These are phyloP conservation scores for Bos javanicus DNA, from an alignment of 2,113 vertebrate genomes.

Conservation along the genomic window DNA sequence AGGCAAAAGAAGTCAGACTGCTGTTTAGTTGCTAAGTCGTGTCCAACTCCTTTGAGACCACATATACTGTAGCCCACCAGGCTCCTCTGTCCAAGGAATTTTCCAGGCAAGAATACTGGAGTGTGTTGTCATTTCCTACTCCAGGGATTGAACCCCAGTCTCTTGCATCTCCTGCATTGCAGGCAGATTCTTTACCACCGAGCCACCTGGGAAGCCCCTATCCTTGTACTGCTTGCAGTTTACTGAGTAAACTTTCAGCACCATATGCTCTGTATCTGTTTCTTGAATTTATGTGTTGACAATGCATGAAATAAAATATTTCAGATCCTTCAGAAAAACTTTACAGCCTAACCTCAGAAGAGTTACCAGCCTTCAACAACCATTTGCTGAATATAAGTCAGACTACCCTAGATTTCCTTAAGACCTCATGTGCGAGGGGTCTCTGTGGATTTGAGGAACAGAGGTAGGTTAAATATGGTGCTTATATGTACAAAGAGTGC, in stretches of 20 bases:
- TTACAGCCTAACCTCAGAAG: conserved; percentile 15
- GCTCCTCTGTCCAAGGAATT: background rate
- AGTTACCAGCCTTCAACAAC: background rate
- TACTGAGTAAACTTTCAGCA: background rate
- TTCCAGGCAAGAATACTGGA: background rate
- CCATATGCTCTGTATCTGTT: background rate
- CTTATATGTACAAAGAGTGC: background rate
- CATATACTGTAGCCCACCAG: background rate
- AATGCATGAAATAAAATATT: conserved; percentile 50
- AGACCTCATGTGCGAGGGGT: rapidly evolving
- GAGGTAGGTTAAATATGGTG: conserved; percentile 25
- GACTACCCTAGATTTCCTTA: background rate
- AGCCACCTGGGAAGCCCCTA: background rate
- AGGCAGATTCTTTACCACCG: background rate
- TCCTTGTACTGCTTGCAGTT: background rate
- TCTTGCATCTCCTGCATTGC: background rate
- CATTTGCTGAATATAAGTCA: background rate
- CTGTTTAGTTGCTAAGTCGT: background rate
- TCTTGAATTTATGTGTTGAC: conserved; percentile 17
- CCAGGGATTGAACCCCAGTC: background rate
- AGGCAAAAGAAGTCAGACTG: background rate
- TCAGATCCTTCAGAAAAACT: conserved; percentile 56
- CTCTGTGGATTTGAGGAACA: background rate
- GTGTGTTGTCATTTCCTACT: background rate
- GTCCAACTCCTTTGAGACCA: background rate